Conservation (phyloP, 1,140 invertebrate genomes). For the Macrosteles quadrilineatus region DNA sequence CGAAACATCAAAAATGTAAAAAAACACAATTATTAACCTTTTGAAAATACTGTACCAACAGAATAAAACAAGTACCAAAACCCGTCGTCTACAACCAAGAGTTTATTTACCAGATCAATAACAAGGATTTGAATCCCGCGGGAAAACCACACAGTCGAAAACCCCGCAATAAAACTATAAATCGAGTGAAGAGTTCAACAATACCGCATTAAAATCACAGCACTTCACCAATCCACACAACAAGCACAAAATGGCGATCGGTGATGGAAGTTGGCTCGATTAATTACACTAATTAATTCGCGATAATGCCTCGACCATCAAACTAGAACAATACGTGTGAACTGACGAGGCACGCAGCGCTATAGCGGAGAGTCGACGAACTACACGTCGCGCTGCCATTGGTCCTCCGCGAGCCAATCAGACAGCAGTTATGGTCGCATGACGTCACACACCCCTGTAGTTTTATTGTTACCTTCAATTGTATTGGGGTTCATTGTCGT, state of each 20-base stretch:
- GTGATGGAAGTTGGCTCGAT: not conserved
- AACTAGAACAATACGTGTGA: constrained; percentile 11
- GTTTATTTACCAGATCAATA: too few relatives aligned
- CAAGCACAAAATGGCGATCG: constrained; percentile 12
- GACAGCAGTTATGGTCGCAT: constrained; percentile 17
- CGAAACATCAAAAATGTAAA: too few relatives aligned
- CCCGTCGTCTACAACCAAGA: too few relatives aligned
- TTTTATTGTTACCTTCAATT: constrained; percentile 16
- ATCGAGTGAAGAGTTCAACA: too few relatives aligned
- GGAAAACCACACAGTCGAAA: too few relatives aligned
- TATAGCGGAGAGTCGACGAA: not conserved
- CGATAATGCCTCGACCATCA: constrained; percentile 3
- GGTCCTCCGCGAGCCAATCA: not conserved
- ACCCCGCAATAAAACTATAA: too few relatives aligned
- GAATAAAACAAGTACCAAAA: too few relatives aligned
- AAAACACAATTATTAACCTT: too few relatives aligned
- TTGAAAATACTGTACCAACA: too few relatives aligned
- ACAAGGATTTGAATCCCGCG: too few relatives aligned
- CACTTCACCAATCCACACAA: constrained; percentile 18
- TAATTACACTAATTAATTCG: constrained; percentile 20
- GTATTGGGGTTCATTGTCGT: not conserved
- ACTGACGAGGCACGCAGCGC: not conserved
- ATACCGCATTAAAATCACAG: not conserved
- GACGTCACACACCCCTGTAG: constrained; percentile 16
- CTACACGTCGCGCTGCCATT: constrained; percentile 9